Evolutionary conservation across 2,797 vertebrate genomes (phyloP), one percentile per base, ranked within the genome.

Genomic region (Aulostomus chinensis): DNA sequence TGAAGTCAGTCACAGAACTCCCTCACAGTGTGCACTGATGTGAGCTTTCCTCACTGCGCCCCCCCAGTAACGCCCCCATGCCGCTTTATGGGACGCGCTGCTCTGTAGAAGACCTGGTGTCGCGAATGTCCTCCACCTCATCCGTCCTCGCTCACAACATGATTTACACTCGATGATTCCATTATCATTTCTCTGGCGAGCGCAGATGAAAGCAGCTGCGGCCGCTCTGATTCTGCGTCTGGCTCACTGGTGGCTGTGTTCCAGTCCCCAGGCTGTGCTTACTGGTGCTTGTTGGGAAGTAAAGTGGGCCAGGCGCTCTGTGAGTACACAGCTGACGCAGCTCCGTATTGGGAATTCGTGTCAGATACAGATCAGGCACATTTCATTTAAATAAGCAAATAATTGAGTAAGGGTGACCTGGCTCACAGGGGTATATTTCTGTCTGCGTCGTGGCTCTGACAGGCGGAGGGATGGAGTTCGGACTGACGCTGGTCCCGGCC

Each of bases 181-280:
- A n/a, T n/a, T n/a, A n/a, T n/a, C n/a, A n/a, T n/a, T n/a, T n/a
- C n/a, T n/a, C n/a, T n/a, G n/a, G n/a, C n/a, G n/a, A n/a, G n/a
- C n/a, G n/a, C n/a, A n/a, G n/a, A n/a, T n/a, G n/a, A n/a, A n/a
- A n/a, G n/a, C n/a, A n/a, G 91, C 91, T 85, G 87, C 89, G 93
- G 92, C 91, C 93, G 92, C 95, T 93, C 90, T 92, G 93, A 95
- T 97, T 93, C 95, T 98, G 95, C 95, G 93, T 96, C 93, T 95
- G 91, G 85, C 92, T 92, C 94, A 95, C 93, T 94, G 93, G 95
- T 90, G 94, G 93, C 90, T 85, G 84, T 74, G 91, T 92, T 91
- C 89, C 90, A 91, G 92, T 93, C 94, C 94, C 92, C 80, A 88
- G 94, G 95, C 93, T 90, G 87, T 83, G 81, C 88, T 89, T 80